Conservation (phyloP, 2,888 invertebrate genomes). For the Chloroclystis v-ata region DNA sequence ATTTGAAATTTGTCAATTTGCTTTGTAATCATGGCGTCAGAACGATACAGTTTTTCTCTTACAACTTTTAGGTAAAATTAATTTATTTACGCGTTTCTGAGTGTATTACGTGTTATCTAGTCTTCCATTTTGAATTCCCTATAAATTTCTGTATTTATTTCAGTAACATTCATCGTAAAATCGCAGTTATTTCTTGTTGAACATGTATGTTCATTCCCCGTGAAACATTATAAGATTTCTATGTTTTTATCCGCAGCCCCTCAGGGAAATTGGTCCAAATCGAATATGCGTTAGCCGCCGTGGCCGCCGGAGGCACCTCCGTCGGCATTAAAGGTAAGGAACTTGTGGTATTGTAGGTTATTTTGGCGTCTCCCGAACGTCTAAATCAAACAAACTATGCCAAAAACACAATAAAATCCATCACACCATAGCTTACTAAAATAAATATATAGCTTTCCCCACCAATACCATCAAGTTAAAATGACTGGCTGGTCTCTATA, state of each 20-base stretch:
- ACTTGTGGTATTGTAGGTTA: conserved; percentile 38
- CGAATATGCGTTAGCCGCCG: conserved; percentile 99
- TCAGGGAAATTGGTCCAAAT: conserved; percentile 99
- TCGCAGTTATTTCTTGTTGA: conserved; percentile 7
- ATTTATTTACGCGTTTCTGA: conserved; percentile 38
- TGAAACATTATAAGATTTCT: conserved; percentile 24
- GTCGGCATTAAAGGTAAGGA: conserved; percentile 96
- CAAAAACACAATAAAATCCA: neutral
- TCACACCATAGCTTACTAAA: too few relatives aligned
- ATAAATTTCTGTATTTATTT: neutral
- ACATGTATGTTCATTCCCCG: conserved; percentile 21
- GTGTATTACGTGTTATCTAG: conserved; percentile 3
- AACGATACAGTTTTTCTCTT: conserved; percentile 97
- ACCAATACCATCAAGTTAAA: too few relatives aligned
- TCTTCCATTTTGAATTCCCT: neutral
- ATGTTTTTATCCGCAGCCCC: conserved; percentile 83
- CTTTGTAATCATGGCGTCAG: conserved; percentile 92
- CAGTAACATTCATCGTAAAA: conserved; percentile 4
- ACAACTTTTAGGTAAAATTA: conserved; percentile 81
- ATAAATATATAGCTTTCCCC: too few relatives aligned
- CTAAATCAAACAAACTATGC: neutral
- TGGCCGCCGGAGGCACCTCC: conserved; percentile 98
- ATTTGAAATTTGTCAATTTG: conserved; percentile 57
- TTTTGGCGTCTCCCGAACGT: conserved; percentile 23
- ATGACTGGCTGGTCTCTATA: too few relatives aligned